Evolutionary conservation across 1,140 invertebrate genomes (phyloP).

Genomic region (Temnothorax nylanderi): DNA sequence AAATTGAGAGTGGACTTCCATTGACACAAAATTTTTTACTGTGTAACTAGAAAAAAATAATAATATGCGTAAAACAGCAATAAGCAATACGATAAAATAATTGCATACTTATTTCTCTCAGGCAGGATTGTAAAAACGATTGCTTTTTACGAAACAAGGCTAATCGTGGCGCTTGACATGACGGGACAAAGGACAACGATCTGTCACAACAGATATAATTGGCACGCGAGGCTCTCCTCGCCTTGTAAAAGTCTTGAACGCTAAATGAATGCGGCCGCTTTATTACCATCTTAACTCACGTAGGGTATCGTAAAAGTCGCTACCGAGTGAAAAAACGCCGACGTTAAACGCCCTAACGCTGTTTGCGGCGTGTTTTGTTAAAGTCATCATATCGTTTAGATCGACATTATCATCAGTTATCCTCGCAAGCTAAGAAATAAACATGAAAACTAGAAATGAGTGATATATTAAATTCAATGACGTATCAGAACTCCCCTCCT

Average conservation of each 20-base stretch:
- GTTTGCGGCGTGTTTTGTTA: neutral
- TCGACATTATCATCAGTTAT: neutral
- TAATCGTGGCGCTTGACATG: conserved; percentile 16
- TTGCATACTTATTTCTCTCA: neutral
- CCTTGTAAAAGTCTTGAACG: conserved; percentile 12
- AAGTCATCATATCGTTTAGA: conserved; percentile 7
- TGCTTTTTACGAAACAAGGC: conserved; percentile 1
- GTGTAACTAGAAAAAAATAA: neutral
- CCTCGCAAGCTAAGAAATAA: neutral
- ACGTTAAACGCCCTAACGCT: neutral
- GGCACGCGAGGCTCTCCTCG: conserved; percentile 1
- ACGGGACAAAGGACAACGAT: neutral
- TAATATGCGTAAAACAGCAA: neutral
- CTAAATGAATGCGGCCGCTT: conserved; percentile 2
- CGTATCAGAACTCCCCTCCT: neutral
- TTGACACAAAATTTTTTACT: too few relatives aligned
- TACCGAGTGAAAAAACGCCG: neutral
- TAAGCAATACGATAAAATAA: neutral
- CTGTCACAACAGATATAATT: conserved; percentile 33
- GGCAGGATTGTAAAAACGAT: neutral
- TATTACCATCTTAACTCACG: conserved; percentile 20
- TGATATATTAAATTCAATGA: neutral
- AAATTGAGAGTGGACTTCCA: too few relatives aligned
- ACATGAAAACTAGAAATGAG: neutral
- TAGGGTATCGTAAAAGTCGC: conserved; percentile 16